phyloP scores from a whole-genome alignment of 2,113 vertebrate species.

The Mormoops blainvillei region DNA sequence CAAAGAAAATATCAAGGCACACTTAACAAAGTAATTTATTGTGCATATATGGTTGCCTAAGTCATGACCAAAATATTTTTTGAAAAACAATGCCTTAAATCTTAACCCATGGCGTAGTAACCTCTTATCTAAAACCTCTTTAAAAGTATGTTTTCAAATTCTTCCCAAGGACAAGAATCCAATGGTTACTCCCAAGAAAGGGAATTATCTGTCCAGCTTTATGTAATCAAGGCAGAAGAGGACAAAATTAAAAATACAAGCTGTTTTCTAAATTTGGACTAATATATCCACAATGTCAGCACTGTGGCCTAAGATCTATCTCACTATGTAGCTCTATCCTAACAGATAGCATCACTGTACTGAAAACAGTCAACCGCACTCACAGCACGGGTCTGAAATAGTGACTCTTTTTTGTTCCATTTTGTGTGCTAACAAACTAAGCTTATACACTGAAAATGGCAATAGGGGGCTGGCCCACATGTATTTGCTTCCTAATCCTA shows the following conservation, averaged over 20 bases:
- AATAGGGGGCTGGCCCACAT: background rate
- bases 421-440: slow-evolving; percentile 11
- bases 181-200: slow-evolving; percentile 15
- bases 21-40: background rate
- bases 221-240: background rate
- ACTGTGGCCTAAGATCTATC: background rate
- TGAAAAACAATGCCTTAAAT: slow-evolving; percentile 12
- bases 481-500: slow-evolving; percentile 29
- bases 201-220: background rate
- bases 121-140: background rate
- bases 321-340: background rate
- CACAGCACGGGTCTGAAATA: background rate
- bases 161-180: background rate
- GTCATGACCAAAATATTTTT: background rate
- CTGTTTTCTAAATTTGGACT: background rate
- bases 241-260: background rate
- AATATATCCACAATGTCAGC: background rate
- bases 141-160: background rate
- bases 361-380: background rate
- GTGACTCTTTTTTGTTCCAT: background rate
- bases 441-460: background rate
- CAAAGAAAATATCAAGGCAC: background rate
- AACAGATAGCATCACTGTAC: background rate
- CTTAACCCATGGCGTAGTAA: background rate
- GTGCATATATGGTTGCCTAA: background rate